A percentile compares a stretch with the other conserved stretches of the same genome.
Conservation (phyloP, 1,140 invertebrate genomes). For the Diachasma alloeum region DNA sequence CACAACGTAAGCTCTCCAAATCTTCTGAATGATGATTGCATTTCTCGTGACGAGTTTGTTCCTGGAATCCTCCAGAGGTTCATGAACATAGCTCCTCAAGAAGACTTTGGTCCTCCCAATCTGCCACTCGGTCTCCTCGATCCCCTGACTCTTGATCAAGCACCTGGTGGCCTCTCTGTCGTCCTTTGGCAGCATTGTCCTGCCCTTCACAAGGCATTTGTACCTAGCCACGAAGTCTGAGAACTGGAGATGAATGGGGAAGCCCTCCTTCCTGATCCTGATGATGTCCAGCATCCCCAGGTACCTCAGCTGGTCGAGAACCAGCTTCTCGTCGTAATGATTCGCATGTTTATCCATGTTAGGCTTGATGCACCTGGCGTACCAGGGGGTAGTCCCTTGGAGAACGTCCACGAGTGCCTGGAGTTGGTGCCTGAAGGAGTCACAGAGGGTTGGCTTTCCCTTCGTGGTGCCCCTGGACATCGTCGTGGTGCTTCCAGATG, state of each 20-base stretch:
- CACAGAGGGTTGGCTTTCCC: conserved; percentile 91
- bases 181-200: conserved; percentile 51
- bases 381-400: conserved; percentile 93
- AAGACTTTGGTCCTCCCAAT: conserved; percentile 92
- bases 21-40: conserved; percentile 83
- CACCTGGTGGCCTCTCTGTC: conserved; percentile 67
- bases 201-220: conserved; percentile 71
- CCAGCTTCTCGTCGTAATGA: conserved; percentile 83
- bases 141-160: conserved; percentile 69
- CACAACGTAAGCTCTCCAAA: conserved; percentile 71
- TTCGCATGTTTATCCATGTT: conserved; percentile 88
- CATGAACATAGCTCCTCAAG: conserved; percentile 83
- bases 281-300: conserved; percentile 97
- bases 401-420: conserved; percentile 92
- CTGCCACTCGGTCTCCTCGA: conserved; percentile 86
- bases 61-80: conserved; percentile 84
- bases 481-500: conserved; percentile 66
- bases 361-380: conserved; percentile 95
- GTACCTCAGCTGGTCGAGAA: conserved; percentile 90
- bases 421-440: conserved; percentile 90
- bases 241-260: conserved; percentile 86
- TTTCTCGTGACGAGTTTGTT: conserved; percentile 74
- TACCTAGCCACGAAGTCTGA: conserved; percentile 83
- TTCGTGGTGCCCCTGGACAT: conserved; percentile 87
- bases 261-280: conserved; percentile 91